Evolutionary conservation across 2,888 invertebrate genomes (phyloP).

Genomic region (Acanthacorydalis orientalis): DNA sequence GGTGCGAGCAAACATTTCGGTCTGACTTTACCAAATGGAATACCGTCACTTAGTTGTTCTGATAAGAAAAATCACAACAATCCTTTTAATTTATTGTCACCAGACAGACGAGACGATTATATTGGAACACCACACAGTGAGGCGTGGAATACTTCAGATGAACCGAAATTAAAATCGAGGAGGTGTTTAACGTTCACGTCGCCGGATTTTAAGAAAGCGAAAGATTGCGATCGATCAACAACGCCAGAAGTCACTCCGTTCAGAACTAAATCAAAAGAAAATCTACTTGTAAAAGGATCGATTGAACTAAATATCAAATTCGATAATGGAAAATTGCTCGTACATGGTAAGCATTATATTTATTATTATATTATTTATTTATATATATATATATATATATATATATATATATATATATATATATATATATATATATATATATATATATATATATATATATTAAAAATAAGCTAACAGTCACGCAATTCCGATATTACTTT

Average conservation of each 20-base stretch:
- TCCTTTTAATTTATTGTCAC: background rate
- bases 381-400: too few relatives aligned
- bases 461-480: too few relatives aligned
- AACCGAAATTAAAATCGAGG: slow-evolving; percentile 16
- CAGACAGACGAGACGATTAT: background rate
- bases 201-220: slow-evolving; percentile 11
- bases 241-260: background rate
- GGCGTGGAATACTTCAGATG: slow-evolving; percentile 1
- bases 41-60: slow-evolving; percentile 21
- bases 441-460: too few relatives aligned
- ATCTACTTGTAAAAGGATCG: slow-evolving; percentile 19
- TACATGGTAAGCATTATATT: slow-evolving; percentile 24
- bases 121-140: slow-evolving; percentile 3
- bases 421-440: too few relatives aligned
- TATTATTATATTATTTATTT: too few relatives aligned
- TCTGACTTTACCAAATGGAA: slow-evolving; percentile 21
- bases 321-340: slow-evolving; percentile 19
- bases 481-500: too few relatives aligned
- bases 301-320: slow-evolving; percentile 24
- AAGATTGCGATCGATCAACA: slow-evolving; percentile 6
- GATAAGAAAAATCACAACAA: background rate
- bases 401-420: too few relatives aligned
- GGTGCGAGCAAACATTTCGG: slow-evolving; percentile 1
- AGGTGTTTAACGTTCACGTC: slow-evolving; percentile 27
- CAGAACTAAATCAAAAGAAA: slow-evolving; percentile 1